Conservation (phyloP, 2,797 vertebrate genomes). For the Leptoclinus maculatus region DNA sequence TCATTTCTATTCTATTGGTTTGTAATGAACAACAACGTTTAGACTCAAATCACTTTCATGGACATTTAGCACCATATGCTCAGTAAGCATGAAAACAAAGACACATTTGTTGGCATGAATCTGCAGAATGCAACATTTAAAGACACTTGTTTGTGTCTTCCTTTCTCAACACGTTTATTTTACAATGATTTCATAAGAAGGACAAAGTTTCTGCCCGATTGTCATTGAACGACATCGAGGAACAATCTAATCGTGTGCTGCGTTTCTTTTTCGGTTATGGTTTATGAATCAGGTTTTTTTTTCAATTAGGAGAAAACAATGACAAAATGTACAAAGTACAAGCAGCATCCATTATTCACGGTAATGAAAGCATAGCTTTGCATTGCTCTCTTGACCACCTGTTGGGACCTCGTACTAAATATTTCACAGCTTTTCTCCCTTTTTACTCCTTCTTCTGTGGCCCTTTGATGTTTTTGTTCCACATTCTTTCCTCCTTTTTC, state of each 20-base stretch:
- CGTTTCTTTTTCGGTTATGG: conserved; percentile 11
- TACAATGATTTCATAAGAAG: conserved; percentile 26
- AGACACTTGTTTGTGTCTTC: background rate
- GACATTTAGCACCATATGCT: background rate
- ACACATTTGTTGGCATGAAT: background rate
- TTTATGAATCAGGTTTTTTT: conserved; percentile 52
- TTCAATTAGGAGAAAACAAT: conserved; percentile 61
- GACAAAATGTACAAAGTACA: conserved; percentile 73
- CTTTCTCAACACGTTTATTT: conserved; percentile 7
- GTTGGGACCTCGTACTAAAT: conserved; percentile 88
- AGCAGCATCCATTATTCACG: conserved; percentile 82
- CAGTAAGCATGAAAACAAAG: background rate
- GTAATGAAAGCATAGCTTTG: conserved; percentile 87
- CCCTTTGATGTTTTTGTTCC: conserved; percentile 94
- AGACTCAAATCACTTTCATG: background rate
- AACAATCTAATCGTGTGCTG: conserved; percentile 36
- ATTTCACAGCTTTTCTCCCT: conserved; percentile 87
- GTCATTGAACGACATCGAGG: conserved; percentile 53
- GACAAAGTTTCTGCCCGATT: conserved; percentile 41
- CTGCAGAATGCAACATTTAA: background rate
- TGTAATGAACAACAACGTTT: background rate
- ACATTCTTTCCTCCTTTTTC: conserved; percentile 83
- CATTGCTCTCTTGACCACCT: conserved; percentile 89
- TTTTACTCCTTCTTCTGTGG: conserved; percentile 78
- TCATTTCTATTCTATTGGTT: background rate